A percentile compares a stretch with the other conserved stretches of the same genome.
phyloP scores from a whole-genome alignment of 1,140 invertebrate genomes.

The Pachyrhynchus sulphureomaculatus region DNA sequence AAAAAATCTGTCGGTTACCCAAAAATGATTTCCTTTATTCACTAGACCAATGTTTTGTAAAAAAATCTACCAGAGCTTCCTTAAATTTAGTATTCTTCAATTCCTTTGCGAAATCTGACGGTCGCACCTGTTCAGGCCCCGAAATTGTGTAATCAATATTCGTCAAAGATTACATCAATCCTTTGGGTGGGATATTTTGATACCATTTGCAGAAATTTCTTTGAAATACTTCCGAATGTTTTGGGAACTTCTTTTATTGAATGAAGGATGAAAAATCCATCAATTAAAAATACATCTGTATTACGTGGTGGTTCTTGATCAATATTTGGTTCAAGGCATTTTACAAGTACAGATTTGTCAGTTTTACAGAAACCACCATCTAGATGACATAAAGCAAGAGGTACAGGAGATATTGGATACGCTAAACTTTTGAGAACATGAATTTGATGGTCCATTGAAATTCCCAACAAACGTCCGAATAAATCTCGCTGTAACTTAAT shows the following conservation, averaged over 20 bases:
- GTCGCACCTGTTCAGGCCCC: conserved; percentile 30
- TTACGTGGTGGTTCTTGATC: conserved; percentile 24
- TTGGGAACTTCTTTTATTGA: conserved; percentile 16
- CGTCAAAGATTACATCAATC: conserved; percentile 28
- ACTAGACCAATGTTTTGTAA: conserved; percentile 30
- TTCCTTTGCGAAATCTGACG: conserved; percentile 30
- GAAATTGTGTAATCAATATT: conserved; percentile 30
- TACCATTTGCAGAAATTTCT: conserved; percentile 40
- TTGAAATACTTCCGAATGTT: conserved; percentile 42
- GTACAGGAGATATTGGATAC: conserved; percentile 16
- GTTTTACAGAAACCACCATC: conserved; percentile 46
- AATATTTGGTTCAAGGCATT: conserved; percentile 7
- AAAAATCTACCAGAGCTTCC: conserved; percentile 31
- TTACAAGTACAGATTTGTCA: conserved; percentile 40
- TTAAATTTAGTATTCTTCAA: conserved; percentile 31
- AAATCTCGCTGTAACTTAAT: conserved; percentile 24
- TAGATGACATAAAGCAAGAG: conserved; percentile 45
- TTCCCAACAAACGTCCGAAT: conserved; percentile 32
- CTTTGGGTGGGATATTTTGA: conserved; percentile 24
- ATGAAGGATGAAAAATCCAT: conserved; percentile 35
- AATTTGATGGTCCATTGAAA: conserved; percentile 26
- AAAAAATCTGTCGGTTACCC: conserved; percentile 25
- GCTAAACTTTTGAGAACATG: conserved; percentile 22
- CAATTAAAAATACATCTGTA: conserved; percentile 31
- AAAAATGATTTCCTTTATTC: conserved; percentile 29